Base-by-base conservation (phyloP, 2,797 vertebrate genomes). In the Hoplostethus atlanticus region DNA sequence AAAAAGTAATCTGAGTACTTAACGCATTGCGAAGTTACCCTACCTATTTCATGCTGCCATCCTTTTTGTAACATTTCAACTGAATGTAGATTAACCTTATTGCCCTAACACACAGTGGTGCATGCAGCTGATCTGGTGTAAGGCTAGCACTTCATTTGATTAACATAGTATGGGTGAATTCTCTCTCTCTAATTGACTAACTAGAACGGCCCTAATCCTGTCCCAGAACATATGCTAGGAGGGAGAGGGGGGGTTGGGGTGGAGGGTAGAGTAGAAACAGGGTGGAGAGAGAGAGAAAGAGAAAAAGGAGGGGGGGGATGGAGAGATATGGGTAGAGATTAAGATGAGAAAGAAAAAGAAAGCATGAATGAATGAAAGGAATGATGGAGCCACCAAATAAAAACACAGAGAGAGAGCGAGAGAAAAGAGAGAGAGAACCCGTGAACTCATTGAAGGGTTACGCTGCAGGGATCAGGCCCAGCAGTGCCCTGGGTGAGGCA, bases 381-480 rank as follows among this genome's bases (percentile, higher is more conserved):
- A 31, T 59, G 62, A 52, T 55, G 64, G 76, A 52, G 50, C 10
- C 38, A n/a, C 75, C 81, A 79, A 84, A 81, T 76, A 77, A 82
- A 79, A 77, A 81, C n/a, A 61, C 11, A 28, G 0, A 5, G 58
- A 50, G 48, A 21, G 21, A 21, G 16, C 25, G 34, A 57, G 28
- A 36, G 16, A 34, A 25, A 50, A 57, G 56, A 67, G 61, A n/a
- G 59, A 50, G 53, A 47, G 64, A 74, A 73, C 67, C 57, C n/a
- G 84, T 81, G 86, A 87, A 89, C 78, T 91, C 89, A 91, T 91
- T 91, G 91, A 87, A 71, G 72, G 87, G 76, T 93, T 91, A 91
- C 71, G 76, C 81, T 63, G 80, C 51, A 5, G 69, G 87, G 87
- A 88, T 90, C 81, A 90, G 86, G 68, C 77, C n/a, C 46, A 64